Conservation (phyloP, 1,140 invertebrate species). For the Nasonia vitripennis region DNA sequence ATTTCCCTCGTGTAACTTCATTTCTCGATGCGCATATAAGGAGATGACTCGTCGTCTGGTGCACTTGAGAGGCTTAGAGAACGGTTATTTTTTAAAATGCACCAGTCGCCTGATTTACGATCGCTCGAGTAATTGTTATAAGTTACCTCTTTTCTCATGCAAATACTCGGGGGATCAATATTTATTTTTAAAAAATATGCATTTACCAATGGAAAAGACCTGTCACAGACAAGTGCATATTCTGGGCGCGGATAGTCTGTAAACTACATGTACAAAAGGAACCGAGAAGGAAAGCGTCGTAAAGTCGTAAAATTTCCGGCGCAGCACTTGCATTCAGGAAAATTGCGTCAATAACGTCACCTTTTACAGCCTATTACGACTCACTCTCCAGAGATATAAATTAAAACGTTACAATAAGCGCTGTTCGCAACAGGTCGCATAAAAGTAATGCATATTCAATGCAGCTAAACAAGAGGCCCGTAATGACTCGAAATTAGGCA, state of each 20-base stretch:
- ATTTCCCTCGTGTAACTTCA: too few species aligned
- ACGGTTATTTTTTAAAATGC: too few species aligned
- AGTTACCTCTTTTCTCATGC: too few species aligned
- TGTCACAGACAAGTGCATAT: too few species aligned
- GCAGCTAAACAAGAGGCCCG: background rate
- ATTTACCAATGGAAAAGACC: too few species aligned
- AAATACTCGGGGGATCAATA: too few species aligned
- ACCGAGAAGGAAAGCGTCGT: background rate
- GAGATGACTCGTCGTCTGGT: background rate
- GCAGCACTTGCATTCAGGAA: background rate
- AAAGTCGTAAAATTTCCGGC: background rate
- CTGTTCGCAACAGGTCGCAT: background rate
- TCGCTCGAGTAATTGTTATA: too few species aligned
- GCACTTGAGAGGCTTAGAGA: too few species aligned
- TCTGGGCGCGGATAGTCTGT: background rate
- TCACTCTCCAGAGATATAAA: background rate
- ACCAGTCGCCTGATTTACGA: too few species aligned
- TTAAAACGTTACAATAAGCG: background rate
- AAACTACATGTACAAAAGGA: background rate
- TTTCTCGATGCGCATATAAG: background rate
- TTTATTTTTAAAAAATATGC: too few species aligned
- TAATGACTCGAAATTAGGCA: slow-evolving; percentile 6
- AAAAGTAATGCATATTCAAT: background rate
- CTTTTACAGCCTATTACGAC: slow-evolving; percentile 2
- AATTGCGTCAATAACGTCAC: background rate